A percentile compares a stretch with the other conserved stretches of the same genome.
phyloP scores from a whole-genome alignment of 2,888 invertebrate genomes.

The Exocentrus adspersus region DNA sequence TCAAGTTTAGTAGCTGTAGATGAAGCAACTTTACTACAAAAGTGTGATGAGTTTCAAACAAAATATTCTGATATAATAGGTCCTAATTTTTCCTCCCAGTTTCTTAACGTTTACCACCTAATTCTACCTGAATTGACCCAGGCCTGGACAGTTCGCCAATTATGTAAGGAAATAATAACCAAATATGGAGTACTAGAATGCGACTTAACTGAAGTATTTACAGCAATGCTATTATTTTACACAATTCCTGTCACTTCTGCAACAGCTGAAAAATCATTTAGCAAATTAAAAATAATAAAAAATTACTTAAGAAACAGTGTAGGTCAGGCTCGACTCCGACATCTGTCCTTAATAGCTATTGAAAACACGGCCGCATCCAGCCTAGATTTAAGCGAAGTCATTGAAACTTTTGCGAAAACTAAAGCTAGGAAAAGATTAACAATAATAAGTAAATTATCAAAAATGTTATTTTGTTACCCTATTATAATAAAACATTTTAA shows the following conservation, averaged over 20 bases:
- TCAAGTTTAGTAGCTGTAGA: slow-evolving; percentile 6
- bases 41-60: slow-evolving; percentile 20
- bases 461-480: no score
- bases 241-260: slow-evolving; percentile 34
- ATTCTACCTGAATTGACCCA: slow-evolving; percentile 4
- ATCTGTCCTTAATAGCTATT: slow-evolving; percentile 35
- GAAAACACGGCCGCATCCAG: slow-evolving; percentile 19
- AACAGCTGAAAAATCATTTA: slow-evolving; percentile 33
- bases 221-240: slow-evolving; percentile 17
- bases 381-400: slow-evolving; percentile 19
- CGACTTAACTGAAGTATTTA: slow-evolving; percentile 17
- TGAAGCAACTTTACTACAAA: slow-evolving; percentile 11
- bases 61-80: slow-evolving; percentile 20
- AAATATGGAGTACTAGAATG: slow-evolving; percentile 18
- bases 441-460: no score
- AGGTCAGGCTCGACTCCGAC: slow-evolving; percentile 47
- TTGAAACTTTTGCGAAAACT: slow-evolving; percentile 27
- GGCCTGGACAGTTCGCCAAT: slow-evolving; percentile 13
- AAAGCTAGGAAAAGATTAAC: slow-evolving; percentile 4
- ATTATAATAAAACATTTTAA: no score
- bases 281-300: slow-evolving; percentile 28
- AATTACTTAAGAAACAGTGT: slow-evolving; percentile 30
- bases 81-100: slow-evolving; percentile 6
- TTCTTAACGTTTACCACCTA: slow-evolving; percentile 19
- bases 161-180: slow-evolving; percentile 14